Evolutionary conservation across 2,888 invertebrate genomes (phyloP), one percentile per base, ranked within the genome.

Genomic region (Oegoconia quadripuncta): DNA sequence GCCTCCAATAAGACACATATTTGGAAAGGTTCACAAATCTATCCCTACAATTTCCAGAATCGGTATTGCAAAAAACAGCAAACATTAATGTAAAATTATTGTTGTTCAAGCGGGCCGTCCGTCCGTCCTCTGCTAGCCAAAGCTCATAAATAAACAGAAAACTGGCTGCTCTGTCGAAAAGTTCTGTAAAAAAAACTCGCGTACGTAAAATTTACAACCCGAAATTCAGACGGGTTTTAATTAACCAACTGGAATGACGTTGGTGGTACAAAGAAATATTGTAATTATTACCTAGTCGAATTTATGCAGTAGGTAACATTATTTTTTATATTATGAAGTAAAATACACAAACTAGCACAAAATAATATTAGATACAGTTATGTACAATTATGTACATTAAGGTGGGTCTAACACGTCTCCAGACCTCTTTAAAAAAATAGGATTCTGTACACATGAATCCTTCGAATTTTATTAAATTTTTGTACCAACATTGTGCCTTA

Each of bases 111-210:
- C 74, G 64, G 59, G 57, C 27, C n/a, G n/a, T n/a, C 66, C 63
- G 68, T 69, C 74, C 69, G 72, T 69, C 71, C 65, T 66, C 60
- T 64, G 71, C 64, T 66, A 65, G 73, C 72, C 64, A 80, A 82
- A 80, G 81, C 84, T 76, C 84, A 80, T 86, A 86, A 84, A 86
- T 86, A 86, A 86, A 84, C 82, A 82, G 75, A 61, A 58, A 79
- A 80, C 81, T 82, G 83, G 77, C 78, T 77, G 81, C 71, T 75
- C 71, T 71, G 84, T 82, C 77, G 77, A 75, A 84, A 84, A 86
- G 82, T 86, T 79, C 61, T 59, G 52, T 53, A 70, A 76, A 81
- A n/a, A 73, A 76, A 76, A 73, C 66, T 69, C 65, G 66, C 72
- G 68, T 70, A 72, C 70, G 69, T 58, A 67, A 78, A 83, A 84